Evolutionary conservation across 2,888 invertebrate species (phyloP).

Genomic region (Poecilus cupreus): DNA sequence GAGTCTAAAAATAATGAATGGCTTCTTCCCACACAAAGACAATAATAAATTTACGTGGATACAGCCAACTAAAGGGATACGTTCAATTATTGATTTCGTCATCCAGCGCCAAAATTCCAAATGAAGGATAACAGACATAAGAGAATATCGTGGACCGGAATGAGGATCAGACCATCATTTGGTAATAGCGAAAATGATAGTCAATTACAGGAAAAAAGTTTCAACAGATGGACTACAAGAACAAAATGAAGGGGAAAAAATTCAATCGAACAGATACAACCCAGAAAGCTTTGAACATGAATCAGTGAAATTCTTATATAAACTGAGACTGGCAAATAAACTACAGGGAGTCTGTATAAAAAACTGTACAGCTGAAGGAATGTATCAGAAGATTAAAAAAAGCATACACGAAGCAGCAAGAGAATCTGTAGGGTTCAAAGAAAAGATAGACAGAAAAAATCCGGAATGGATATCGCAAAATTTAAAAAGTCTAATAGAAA

Average conservation of each 20-base stretch:
- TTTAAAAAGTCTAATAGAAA: not conserved
- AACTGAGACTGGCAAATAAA: not conserved
- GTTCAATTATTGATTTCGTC: not conserved
- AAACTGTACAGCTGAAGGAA: not conserved
- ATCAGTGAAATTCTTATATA: not conserved
- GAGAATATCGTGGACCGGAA: conserved; percentile 2
- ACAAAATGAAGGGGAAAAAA: too few relatives aligned
- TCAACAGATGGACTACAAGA: not conserved
- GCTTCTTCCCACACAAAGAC: conserved; percentile 4
- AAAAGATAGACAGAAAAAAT: not conserved
- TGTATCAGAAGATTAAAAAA: not conserved
- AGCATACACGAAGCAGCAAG: not conserved
- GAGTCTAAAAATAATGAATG: conserved; percentile 4
- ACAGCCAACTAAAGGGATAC: not conserved
- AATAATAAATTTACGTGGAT: not conserved
- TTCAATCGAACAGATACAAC: too few relatives aligned
- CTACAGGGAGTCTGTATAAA: not conserved
- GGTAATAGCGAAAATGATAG: not conserved
- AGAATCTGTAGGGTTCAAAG: not conserved
- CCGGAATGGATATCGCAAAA: not conserved
- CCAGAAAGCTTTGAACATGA: not conserved
- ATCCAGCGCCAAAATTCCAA: not conserved
- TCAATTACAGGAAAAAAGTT: not conserved
- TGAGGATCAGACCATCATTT: conserved; percentile 5
- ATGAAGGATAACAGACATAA: not conserved